Conservation (phyloP, 2,797 vertebrate genomes). For the Catharus ustulatus region DNA sequence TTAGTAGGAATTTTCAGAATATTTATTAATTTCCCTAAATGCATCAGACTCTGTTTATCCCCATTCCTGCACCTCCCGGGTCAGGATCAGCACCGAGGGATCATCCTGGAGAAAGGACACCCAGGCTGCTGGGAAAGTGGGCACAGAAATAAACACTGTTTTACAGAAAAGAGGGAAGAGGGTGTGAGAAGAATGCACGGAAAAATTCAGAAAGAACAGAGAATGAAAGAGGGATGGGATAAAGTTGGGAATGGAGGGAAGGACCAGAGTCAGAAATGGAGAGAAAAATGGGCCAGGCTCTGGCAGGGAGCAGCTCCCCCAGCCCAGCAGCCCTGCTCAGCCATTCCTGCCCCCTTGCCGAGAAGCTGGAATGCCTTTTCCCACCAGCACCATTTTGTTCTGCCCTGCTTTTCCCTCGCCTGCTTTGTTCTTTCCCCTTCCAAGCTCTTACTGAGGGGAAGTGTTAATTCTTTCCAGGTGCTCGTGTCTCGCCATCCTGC, state of each 20-base stretch:
- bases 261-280: not conserved
- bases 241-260: not conserved
- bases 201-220: not conserved
- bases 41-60: not conserved
- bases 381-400: conserved; percentile 56
- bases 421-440: conserved; percentile 54
- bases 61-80: not conserved
- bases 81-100: not conserved
- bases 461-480: conserved; percentile 66
- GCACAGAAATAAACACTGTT: too few species aligned
- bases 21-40: not conserved
- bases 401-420: conserved; percentile 45
- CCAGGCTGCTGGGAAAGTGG: not conserved
- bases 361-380: conserved; percentile 43
- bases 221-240: not conserved
- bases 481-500: not conserved
- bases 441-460: conserved; percentile 17
- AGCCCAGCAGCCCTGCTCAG: not conserved
- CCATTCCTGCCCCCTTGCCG: not conserved
- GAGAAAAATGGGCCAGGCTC: not conserved
- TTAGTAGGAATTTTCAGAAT: not conserved
- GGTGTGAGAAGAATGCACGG: not conserved
- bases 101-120: not conserved
- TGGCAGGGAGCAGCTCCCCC: not conserved
- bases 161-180: not conserved